A percentile compares a stretch with the other conserved stretches of the same genome.
Conservation (phyloP, 2,888 invertebrate species). For the Ophion costatus region DNA sequence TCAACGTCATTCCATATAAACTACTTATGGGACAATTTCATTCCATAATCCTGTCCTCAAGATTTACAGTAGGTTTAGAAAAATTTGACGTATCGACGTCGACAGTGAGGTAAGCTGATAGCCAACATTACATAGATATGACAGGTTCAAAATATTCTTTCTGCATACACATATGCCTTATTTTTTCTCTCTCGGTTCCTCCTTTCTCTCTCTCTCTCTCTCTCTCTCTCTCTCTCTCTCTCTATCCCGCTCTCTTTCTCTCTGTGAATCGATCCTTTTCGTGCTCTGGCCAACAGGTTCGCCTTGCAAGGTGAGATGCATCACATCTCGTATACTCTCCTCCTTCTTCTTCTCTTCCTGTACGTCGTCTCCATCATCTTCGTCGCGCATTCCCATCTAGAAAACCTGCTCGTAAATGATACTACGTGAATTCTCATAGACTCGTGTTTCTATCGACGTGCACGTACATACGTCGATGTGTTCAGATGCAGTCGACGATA, state of each 20-base stretch:
- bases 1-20: too few species aligned
- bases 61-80: too few species aligned
- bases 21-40: too few species aligned
- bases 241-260: constrained; percentile 5
- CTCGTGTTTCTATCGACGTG: constrained; percentile 19
- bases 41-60: too few species aligned
- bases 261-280: constrained; percentile 69
- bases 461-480: constrained; percentile 1
- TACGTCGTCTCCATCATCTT: constrained; percentile 49
- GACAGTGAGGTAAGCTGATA: too few species aligned
- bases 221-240: background rate
- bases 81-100: too few species aligned
- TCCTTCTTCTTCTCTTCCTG: constrained; percentile 44
- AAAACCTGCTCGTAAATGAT: constrained; percentile 47
- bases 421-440: constrained; percentile 58
- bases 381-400: constrained; percentile 48
- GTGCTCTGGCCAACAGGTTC: constrained; percentile 76
- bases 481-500: background rate
- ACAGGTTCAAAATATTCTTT: too few species aligned
- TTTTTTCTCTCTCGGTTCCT: too few species aligned
- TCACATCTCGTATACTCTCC: constrained; percentile 65
- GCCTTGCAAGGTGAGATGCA: constrained; percentile 81
- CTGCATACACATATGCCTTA: constrained; percentile 50
- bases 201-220: background rate
- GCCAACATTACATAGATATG: too few species aligned